Evolutionary conservation across 2,888 invertebrate species (phyloP).

Genomic region (Drosophila picticornis): DNA sequence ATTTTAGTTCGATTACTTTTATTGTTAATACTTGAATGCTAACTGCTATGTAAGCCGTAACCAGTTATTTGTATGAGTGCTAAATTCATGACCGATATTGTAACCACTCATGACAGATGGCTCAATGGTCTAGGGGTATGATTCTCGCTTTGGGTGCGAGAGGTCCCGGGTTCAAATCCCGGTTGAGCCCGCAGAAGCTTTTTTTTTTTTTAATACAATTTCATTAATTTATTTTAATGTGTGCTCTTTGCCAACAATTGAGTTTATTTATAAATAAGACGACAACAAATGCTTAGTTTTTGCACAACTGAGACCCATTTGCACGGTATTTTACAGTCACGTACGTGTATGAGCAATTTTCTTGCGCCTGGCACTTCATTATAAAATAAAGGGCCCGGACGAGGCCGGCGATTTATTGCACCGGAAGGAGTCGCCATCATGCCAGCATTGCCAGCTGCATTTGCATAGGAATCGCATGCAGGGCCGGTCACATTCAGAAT

Average conservation of each 20-base stretch:
- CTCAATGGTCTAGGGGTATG: conserved; percentile 85
- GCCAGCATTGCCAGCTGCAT: conserved; percentile 19
- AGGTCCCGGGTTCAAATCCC: conserved; percentile 85
- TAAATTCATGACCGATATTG: background rate
- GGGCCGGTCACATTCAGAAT: conserved; percentile 60
- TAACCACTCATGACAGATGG: conserved; percentile 29
- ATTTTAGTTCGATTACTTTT: background rate
- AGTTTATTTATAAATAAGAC: background rate
- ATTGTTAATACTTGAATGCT: conserved; percentile 9
- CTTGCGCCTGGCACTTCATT: conserved; percentile 63
- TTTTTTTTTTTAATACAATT: conserved; percentile 18
- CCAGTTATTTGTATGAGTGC: fast-evolving
- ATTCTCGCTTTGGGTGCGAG: conserved; percentile 85
- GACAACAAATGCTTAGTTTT: background rate
- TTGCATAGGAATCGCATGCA: conserved; percentile 75
- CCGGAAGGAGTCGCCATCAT: conserved; percentile 66
- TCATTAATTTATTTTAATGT: background rate
- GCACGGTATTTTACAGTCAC: conserved; percentile 40
- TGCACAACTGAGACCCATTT: background rate
- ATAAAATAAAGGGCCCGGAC: conserved; percentile 54
- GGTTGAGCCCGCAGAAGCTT: conserved; percentile 80
- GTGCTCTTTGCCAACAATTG: too few relatives aligned
- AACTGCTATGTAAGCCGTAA: background rate
- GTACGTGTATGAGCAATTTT: conserved; percentile 49
- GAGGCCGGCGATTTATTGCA: conserved; percentile 66